Conservation (phyloP, 2,113 vertebrate species). For the Sialia sialis region DNA sequence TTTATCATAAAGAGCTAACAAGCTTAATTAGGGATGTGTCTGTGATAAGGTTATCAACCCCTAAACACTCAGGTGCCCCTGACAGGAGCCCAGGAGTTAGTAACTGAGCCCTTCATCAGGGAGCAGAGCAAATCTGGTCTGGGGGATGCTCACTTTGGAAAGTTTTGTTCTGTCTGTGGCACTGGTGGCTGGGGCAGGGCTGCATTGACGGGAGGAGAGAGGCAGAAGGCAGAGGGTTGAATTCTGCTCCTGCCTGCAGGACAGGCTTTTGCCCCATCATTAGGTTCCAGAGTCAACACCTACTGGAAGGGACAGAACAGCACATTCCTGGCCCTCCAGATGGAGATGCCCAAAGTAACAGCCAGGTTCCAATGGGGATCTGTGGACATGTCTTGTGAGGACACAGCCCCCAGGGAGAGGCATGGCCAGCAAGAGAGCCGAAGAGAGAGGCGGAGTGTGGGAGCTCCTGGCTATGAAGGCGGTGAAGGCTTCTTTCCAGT, state of each 20-base stretch:
- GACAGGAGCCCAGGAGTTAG: background rate
- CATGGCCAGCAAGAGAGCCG: background rate
- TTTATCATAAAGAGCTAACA: constrained; percentile 35
- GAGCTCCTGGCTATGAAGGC: background rate
- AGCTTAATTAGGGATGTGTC: constrained; percentile 36
- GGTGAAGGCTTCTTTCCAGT: constrained; percentile 16
- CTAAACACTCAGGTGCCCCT: background rate
- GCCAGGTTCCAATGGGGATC: background rate
- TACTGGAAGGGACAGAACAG: background rate
- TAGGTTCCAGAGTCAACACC: background rate
- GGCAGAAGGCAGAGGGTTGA: background rate
- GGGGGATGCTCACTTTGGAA: fast-evolving
- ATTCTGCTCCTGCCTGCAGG: background rate
- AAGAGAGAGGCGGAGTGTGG: background rate
- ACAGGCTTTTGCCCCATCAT: background rate
- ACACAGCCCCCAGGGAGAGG: background rate
- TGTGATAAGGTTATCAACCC: constrained; percentile 12
- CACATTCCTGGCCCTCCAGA: background rate
- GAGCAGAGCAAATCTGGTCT: fast-evolving
- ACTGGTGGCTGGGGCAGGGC: background rate
- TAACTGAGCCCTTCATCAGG: background rate
- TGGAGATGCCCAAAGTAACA: background rate
- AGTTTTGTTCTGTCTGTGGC: background rate
- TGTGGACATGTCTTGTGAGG: background rate
- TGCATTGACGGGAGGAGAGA: background rate